A percentile compares a stretch with the other conserved stretches of the same genome.
Evolutionary conservation across 2,797 vertebrate genomes (phyloP).

Genomic region (Danio aesculapii): DNA sequence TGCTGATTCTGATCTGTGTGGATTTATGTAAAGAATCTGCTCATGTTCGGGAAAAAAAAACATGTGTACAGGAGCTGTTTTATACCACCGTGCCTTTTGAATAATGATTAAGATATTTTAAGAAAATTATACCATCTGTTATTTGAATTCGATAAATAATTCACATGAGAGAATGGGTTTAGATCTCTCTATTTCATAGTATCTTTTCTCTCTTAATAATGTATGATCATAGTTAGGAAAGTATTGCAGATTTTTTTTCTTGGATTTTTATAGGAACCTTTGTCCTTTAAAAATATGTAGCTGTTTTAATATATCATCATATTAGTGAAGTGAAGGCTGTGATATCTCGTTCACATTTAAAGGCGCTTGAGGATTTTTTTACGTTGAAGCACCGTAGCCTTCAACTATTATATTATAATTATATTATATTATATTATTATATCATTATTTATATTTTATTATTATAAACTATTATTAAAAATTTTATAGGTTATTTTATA

Average conservation of each 20-base stretch:
- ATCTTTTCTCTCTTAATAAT: slow-evolving; percentile 85
- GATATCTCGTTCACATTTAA: neutral
- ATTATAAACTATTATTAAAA: too few relatives aligned
- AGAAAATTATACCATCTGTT: slow-evolving; percentile 87
- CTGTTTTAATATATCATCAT: slow-evolving; percentile 43
- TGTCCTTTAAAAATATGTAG: slow-evolving; percentile 42
- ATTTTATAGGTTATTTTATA: too few relatives aligned
- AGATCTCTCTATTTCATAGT: slow-evolving; percentile 88
- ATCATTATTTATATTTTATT: too few relatives aligned
- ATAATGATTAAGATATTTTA: slow-evolving; percentile 89
- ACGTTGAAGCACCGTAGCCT: neutral
- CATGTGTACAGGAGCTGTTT: slow-evolving; percentile 69
- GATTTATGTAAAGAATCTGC: neutral
- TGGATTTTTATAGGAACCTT: slow-evolving; percentile 78
- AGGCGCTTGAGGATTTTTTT: neutral
- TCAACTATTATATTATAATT: too few relatives aligned
- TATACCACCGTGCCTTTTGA: slow-evolving; percentile 72
- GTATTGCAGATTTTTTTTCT: slow-evolving; percentile 78
- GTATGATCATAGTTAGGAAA: slow-evolving; percentile 85
- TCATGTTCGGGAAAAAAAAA: neutral
- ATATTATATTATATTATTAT: too few relatives aligned
- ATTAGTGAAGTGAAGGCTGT: slow-evolving; percentile 18
- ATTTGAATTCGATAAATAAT: slow-evolving; percentile 87
- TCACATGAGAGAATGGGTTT: slow-evolving; percentile 83
- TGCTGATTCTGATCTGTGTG: neutral